Evolutionary conservation across 2,888 invertebrate species (phyloP).

Genomic region (Himalopsyche kuldschensis): DNA sequence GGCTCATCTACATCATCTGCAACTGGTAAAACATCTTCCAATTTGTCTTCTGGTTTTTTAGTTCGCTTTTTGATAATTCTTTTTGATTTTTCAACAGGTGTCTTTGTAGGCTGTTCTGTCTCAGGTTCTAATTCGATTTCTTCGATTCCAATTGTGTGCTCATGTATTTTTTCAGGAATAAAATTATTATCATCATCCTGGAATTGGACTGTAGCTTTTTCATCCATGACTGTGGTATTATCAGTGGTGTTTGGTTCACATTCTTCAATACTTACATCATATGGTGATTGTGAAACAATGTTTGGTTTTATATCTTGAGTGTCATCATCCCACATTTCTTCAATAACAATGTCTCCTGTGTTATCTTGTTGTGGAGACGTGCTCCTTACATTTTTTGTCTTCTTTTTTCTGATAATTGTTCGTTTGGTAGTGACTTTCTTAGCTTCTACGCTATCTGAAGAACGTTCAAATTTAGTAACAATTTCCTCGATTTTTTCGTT

Average conservation of each 20-base stretch:
- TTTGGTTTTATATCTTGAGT: constrained; percentile 41
- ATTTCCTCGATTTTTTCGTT: constrained; percentile 64
- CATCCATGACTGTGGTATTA: constrained; percentile 43
- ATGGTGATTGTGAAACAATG: constrained; percentile 5
- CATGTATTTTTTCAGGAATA: constrained; percentile 22
- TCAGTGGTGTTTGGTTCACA: constrained; percentile 45
- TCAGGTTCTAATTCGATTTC: constrained; percentile 33
- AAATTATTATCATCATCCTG: constrained; percentile 44
- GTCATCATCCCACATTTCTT: constrained; percentile 55
- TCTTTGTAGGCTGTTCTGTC: constrained; percentile 42
- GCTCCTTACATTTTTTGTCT: constrained; percentile 39
- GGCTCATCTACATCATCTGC: constrained; percentile 42
- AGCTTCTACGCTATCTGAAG: constrained; percentile 57
- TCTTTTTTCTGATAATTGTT: constrained; percentile 57
- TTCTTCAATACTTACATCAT: constrained; percentile 53
- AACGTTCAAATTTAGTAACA: constrained; percentile 60
- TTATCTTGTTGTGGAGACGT: constrained; percentile 28
- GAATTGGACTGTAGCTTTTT: constrained; percentile 47
- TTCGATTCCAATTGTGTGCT: constrained; percentile 42
- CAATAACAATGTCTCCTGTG: constrained; percentile 58
- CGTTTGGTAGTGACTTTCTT: constrained; percentile 61
- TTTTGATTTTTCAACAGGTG: constrained; percentile 47
- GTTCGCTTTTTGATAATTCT: constrained; percentile 44
- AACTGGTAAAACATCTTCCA: constrained; percentile 39
- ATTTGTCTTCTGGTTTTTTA: constrained; percentile 21